Percentiles rank a stretch among this genome's conserved stretches.
Evolutionary conservation across 92 coral and sea anemone species (phyloP).

Genomic region (Scolanthus callimorphus): DNA sequence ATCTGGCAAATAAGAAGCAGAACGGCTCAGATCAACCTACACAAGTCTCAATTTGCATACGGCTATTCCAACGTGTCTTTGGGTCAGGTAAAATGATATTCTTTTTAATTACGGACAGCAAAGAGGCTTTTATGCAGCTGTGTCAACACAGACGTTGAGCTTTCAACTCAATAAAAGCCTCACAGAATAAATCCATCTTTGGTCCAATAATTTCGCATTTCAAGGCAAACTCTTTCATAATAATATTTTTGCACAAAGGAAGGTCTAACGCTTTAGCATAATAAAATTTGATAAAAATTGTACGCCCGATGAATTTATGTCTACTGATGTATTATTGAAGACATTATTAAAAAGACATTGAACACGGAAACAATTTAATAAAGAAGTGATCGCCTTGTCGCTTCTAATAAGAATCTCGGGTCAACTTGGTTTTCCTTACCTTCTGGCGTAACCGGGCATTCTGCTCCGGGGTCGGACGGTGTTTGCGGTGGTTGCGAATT

Average conservation of each 20-base stretch:
- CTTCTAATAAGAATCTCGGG: slow-evolving; percentile 62
- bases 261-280: slow-evolving; percentile 77
- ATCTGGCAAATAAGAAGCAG: slow-evolving; percentile 74
- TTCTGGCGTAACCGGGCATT: slow-evolving; percentile 94
- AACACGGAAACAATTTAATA: slow-evolving; percentile 98
- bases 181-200: slow-evolving; percentile 80
- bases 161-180: slow-evolving; percentile 98
- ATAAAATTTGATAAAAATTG: slow-evolving; percentile 64
- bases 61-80: slow-evolving; percentile 78
- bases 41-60: slow-evolving; percentile 74
- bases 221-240: slow-evolving; percentile 83
- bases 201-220: slow-evolving; percentile 89
- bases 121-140: slow-evolving; percentile 99
- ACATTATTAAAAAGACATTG: slow-evolving; percentile 96
- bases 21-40: slow-evolving; percentile 60
- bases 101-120: slow-evolving; percentile 96
- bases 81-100: slow-evolving; percentile 91
- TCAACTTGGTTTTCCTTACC: slow-evolving; percentile 59
- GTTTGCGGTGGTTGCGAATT: slow-evolving; percentile 81
- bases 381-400: slow-evolving; percentile 92
- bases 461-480: slow-evolving; percentile 83
- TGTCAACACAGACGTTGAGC: slow-evolving; percentile 98
- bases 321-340: slow-evolving; percentile 85
- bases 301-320: slow-evolving; percentile 50
- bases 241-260: slow-evolving; percentile 72